Percentiles rank a stretch among this genome's conserved stretches.
Evolutionary conservation across 2,113 vertebrate species (phyloP).

Genomic region (Trichechus manatus): DNA sequence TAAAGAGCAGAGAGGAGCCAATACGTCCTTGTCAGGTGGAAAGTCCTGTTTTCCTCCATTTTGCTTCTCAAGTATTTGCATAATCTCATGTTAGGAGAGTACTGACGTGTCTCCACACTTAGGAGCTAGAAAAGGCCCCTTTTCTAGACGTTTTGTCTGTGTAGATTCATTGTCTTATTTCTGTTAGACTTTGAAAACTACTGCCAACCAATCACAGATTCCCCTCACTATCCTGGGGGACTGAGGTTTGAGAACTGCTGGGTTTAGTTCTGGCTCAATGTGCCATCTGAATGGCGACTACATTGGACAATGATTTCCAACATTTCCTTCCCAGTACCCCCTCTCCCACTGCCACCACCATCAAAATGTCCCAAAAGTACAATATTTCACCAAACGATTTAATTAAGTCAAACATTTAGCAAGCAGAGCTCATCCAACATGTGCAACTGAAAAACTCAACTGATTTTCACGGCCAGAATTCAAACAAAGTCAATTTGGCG

Average conservation of each 20-base stretch:
- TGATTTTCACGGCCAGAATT: not conserved
- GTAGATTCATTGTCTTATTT: not conserved
- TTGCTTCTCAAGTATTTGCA: slow-evolving; percentile 36
- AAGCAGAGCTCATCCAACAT: not conserved
- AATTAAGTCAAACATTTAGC: not conserved
- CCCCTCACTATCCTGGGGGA: not conserved
- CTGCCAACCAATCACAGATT: not conserved
- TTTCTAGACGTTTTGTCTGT: not conserved
- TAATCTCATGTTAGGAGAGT: not conserved
- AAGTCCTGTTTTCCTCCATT: slow-evolving; percentile 16
- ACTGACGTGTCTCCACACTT: not conserved
- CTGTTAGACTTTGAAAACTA: not conserved
- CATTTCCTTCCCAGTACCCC: not conserved
- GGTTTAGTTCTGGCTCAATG: not conserved
- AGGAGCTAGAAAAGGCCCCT: not conserved
- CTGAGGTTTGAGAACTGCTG: not conserved
- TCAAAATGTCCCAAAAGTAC: not conserved
- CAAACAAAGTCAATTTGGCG: not conserved
- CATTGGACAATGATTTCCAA: not conserved
- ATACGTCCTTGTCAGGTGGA: not conserved
- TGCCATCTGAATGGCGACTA: not conserved
- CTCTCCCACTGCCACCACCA: not conserved
- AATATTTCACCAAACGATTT: not conserved
- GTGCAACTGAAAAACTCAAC: not conserved
- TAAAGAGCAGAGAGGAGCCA: not conserved